Conservation (phyloP, 2,113 vertebrate genomes). For the Phoxinus phoxinus region DNA sequence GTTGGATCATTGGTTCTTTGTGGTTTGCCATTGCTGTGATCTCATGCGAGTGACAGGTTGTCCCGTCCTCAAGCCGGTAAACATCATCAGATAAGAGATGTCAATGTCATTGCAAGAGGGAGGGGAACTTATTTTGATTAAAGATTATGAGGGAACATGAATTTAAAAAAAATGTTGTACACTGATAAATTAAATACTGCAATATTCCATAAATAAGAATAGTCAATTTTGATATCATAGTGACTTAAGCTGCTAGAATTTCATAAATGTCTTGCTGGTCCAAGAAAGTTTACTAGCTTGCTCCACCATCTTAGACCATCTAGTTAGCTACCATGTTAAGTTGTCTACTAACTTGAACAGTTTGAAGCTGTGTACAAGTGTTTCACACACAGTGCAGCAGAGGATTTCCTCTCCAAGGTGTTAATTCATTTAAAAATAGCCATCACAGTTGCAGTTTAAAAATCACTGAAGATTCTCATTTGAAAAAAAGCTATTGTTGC, state of each 20-base stretch:
- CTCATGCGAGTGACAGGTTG: no score
- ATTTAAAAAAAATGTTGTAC: no score
- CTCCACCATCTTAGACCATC: background rate
- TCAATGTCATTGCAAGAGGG: no score
- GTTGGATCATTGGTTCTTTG: no score
- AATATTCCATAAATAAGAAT: no score
- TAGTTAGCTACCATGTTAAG: background rate
- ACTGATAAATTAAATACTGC: no score
- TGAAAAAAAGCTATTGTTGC: background rate
- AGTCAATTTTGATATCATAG: no score
- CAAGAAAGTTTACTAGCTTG: background rate
- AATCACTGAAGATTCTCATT: background rate
- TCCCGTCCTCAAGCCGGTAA: no score
- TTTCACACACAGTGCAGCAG: constrained; percentile 19
- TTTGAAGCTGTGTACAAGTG: background rate
- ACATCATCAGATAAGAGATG: no score
- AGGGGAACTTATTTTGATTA: no score
- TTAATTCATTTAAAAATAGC: background rate
- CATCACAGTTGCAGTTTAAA: background rate
- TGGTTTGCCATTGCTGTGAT: no score
- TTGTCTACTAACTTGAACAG: background rate
- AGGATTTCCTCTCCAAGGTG: background rate
- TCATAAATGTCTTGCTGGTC: background rate
- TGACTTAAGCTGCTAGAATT: background rate
- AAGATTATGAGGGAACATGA: no score